Percentiles rank a stretch among this genome's conserved stretches.
These are phyloP conservation scores for Aleiodes testaceus DNA, from an alignment of 2,888 invertebrate genomes.

Conservation along the genomic window DNA sequence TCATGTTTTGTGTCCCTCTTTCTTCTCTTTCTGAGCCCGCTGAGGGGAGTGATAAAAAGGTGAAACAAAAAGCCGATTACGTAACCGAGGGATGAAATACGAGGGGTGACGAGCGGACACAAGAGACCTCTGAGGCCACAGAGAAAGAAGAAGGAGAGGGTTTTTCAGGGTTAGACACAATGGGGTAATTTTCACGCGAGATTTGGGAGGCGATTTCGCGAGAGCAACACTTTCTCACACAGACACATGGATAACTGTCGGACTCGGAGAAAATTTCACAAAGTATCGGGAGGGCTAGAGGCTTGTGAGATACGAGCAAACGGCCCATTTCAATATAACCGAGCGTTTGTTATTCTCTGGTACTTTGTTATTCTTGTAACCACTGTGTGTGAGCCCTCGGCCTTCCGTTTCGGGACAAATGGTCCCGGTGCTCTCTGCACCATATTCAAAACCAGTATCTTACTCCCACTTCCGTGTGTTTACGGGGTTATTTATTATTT, in stretches of 20 bases:
- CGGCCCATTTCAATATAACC: constrained; percentile 71
- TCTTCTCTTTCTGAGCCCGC: constrained; percentile 35
- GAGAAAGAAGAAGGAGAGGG: constrained; percentile 34
- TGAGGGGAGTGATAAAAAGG: constrained; percentile 63
- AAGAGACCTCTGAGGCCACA: constrained; percentile 35
- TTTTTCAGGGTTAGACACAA: constrained; percentile 62
- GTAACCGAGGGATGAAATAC: constrained; percentile 70
- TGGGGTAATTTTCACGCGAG: constrained; percentile 74
- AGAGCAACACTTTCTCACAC: constrained; percentile 50
- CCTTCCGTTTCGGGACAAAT: constrained; percentile 61
- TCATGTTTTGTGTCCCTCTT: constrained; percentile 8
- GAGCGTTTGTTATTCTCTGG: constrained; percentile 71
- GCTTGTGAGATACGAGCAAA: constrained; percentile 67
- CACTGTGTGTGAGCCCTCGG: constrained; percentile 46
- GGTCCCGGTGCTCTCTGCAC: constrained; percentile 50
- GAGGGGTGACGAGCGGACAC: constrained; percentile 51
- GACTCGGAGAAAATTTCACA: constrained; percentile 32
- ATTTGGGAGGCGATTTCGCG: constrained; percentile 72
- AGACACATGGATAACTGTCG: constrained; percentile 35
- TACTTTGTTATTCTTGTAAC: constrained; percentile 70
- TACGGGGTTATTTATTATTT: constrained; percentile 35
- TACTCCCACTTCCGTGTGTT: constrained; percentile 16
- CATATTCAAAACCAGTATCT: constrained; percentile 38
- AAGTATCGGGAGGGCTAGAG: constrained; percentile 37
- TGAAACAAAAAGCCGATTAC: constrained; percentile 73